Conservation (phyloP, 1,140 invertebrate species). For the Hyles euphorbiae region DNA sequence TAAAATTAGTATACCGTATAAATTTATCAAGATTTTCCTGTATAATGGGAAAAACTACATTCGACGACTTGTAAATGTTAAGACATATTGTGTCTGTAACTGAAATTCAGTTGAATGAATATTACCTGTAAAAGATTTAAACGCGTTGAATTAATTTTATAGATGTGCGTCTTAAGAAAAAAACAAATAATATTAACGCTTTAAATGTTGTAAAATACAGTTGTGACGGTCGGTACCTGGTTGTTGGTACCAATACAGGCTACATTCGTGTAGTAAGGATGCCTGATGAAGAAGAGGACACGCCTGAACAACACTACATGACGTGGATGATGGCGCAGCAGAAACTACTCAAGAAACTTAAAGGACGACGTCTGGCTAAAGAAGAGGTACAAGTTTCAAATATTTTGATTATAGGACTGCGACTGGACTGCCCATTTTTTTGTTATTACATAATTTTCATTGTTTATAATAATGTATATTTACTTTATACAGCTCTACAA, state of each 20-base stretch:
- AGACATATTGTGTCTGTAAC: too few species aligned
- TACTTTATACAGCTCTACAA: too few species aligned
- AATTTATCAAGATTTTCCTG: too few species aligned
- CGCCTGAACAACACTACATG: slow-evolving; percentile 36
- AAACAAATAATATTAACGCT: not conserved
- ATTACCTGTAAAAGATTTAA: too few species aligned
- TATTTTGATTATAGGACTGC: too few species aligned
- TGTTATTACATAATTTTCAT: too few species aligned
- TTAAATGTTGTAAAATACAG: slow-evolving; percentile 24
- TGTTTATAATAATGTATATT: too few species aligned
- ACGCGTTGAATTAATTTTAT: not conserved
- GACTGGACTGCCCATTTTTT: too few species aligned
- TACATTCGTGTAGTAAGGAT: slow-evolving; percentile 79
- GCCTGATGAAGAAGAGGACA: slow-evolving; percentile 55
- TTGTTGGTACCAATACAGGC: slow-evolving; percentile 83
- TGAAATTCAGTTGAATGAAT: too few species aligned
- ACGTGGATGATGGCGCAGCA: slow-evolving; percentile 47
- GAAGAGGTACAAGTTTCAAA: slow-evolving; percentile 47
- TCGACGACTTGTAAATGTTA: too few species aligned
- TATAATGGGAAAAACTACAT: too few species aligned
- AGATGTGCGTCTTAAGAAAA: not conserved
- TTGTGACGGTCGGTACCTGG: slow-evolving; percentile 68
- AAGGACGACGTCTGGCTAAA: slow-evolving; percentile 61
- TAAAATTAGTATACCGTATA: too few species aligned
- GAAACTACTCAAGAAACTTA: slow-evolving; percentile 56